Evolutionary conservation across 2,888 invertebrate genomes (phyloP), one percentile per base, ranked within the genome.

Genomic region (Glaucopsyche alexis): DNA sequence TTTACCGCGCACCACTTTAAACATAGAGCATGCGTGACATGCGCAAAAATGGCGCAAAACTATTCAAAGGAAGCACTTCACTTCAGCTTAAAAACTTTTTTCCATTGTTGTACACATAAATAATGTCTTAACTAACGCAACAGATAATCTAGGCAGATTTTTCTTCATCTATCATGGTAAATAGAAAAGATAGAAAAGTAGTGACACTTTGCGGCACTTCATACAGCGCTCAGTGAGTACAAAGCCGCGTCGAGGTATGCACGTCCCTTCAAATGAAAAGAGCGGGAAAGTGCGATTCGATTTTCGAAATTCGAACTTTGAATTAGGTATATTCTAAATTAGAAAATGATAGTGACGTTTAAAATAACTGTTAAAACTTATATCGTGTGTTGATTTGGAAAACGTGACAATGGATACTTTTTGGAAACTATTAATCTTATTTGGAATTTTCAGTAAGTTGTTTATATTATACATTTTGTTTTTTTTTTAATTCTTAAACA

Each of bases 221-320:
- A 13, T 29, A 52, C 29, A 55, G 29, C 55, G 74, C 75, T 80
- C 82, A 84, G 84, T 84, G 76, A 72, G 73, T 74, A 70, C 73
- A 67, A 73, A 73, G 69, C 76, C 77, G 78, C 73, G 74, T 45
- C 19, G 16, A 70, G 75, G 79, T 72, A 71, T 66, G 79, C 79
- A 80, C 83, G 84, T 78, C 73, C 74, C 69, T 52, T 71, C 8
- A 6, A 9, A 47, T 11, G 52, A 76, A 81, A 81, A 81, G 76
- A 77, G 82, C 82, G 81, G 83, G 82, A 82, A 82, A 75, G 72
- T 77, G 78, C 79, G 80, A 74, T 76, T 70, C 72, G 75, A 75
- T 64, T 74, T 78, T 78, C 81, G 81, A 72, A 79, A 79, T 29
- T 14, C 19, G 16, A 67, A 19, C 9, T 75, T 13, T 4, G 29